Evolutionary conservation across 2,888 invertebrate genomes (phyloP).

Genomic region (Siphonodentalium dalli): DNA sequence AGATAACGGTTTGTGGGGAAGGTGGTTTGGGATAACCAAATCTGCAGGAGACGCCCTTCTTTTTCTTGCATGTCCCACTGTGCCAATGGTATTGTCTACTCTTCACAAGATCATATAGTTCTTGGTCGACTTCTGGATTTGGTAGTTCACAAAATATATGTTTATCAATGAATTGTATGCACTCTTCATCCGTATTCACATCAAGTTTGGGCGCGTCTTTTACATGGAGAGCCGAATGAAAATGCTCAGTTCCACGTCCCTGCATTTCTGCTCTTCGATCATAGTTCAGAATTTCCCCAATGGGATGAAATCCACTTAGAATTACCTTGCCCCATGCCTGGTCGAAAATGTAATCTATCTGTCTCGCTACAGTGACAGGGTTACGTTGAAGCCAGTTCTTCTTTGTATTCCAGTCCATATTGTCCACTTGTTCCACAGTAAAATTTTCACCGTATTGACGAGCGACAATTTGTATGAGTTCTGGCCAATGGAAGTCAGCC

Average conservation of each 20-base stretch:
- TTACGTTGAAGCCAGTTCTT: slow-evolving; percentile 21
- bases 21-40: slow-evolving; percentile 12
- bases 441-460: slow-evolving; percentile 7
- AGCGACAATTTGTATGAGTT: slow-evolving; percentile 24
- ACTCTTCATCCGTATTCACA: slow-evolving; percentile 8
- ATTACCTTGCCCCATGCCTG: slow-evolving; percentile 24
- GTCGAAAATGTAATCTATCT: slow-evolving; percentile 25
- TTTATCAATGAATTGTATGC: slow-evolving; percentile 17
- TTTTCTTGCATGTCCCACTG: slow-evolving; percentile 19
- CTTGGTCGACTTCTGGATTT: slow-evolving; percentile 9
- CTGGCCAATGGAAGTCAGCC: slow-evolving; percentile 28
- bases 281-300: slow-evolving; percentile 19
- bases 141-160: slow-evolving; percentile 18
- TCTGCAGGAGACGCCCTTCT: slow-evolving; percentile 14
- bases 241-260: slow-evolving; percentile 23
- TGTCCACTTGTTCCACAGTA: slow-evolving; percentile 11
- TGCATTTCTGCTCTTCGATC: slow-evolving; percentile 25
- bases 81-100: slow-evolving; percentile 13
- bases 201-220: slow-evolving; percentile 19
- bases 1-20: slow-evolving; percentile 10
- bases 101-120: slow-evolving; percentile 7
- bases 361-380: slow-evolving; percentile 19
- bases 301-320: slow-evolving; percentile 21
- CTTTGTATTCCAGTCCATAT: slow-evolving; percentile 23
- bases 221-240: slow-evolving; percentile 18